These are phyloP conservation scores for Proales similis DNA, from an alignment of 1,140 invertebrate genomes.

Conservation along the genomic window DNA sequence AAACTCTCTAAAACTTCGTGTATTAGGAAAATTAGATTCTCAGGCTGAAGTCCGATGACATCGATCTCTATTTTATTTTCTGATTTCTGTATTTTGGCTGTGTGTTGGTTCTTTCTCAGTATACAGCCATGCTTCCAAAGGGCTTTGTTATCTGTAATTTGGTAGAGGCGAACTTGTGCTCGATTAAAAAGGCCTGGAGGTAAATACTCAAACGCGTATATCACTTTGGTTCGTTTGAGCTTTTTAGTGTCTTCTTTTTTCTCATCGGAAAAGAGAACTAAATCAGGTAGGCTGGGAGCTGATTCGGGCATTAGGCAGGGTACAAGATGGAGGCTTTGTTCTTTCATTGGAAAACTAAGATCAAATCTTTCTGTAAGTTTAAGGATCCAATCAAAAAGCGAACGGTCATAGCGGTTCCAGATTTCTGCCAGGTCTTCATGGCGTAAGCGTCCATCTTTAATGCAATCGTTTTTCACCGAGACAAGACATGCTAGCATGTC, in stretches of 20 bases:
- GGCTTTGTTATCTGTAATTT: slow-evolving; percentile 46
- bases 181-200: slow-evolving; percentile 52
- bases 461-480: slow-evolving; percentile 46
- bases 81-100: slow-evolving; percentile 43
- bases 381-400: slow-evolving; percentile 48
- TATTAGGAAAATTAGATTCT: slow-evolving; percentile 49
- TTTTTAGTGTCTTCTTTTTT: slow-evolving; percentile 4
- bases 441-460: slow-evolving; percentile 46
- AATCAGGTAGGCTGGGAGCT: slow-evolving; percentile 41
- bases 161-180: slow-evolving; percentile 49
- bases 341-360: slow-evolving; percentile 45
- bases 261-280: background rate
- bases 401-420: slow-evolving; percentile 44
- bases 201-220: slow-evolving; percentile 42
- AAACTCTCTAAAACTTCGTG: slow-evolving; percentile 49
- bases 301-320: slow-evolving; percentile 47
- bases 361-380: slow-evolving; percentile 52
- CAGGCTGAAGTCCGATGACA: slow-evolving; percentile 47
- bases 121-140: slow-evolving; percentile 51
- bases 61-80: slow-evolving; percentile 44
- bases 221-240: slow-evolving; percentile 20
- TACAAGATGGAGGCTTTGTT: slow-evolving; percentile 46
- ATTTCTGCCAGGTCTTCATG: slow-evolving; percentile 45
- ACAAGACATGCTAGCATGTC: slow-evolving; percentile 52
- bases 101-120: slow-evolving; percentile 48